Evolutionary conservation across 2,113 vertebrate species (phyloP).

Genomic region (Uria aalge): DNA sequence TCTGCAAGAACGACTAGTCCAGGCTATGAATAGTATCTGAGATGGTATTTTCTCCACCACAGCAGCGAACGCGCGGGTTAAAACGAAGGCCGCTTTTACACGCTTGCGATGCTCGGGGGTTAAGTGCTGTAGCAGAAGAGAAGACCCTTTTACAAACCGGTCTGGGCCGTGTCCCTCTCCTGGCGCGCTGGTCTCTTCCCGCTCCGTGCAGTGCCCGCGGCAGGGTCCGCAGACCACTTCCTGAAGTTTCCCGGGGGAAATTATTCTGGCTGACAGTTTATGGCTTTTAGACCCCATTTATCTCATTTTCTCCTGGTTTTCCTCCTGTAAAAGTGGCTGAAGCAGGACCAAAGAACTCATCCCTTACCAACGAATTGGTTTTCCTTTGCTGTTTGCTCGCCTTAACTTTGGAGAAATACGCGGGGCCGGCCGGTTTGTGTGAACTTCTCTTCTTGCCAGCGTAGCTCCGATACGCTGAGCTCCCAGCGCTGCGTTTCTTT

Average conservation of each 20-base stretch:
- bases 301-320: not conserved
- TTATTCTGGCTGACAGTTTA: not conserved
- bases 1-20: not conserved
- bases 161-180: fast-evolving
- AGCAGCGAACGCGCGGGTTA: not conserved
- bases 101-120: not conserved
- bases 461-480: not conserved
- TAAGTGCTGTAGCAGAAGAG: not conserved
- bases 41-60: not conserved
- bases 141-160: not conserved
- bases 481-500: not conserved
- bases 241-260: fast-evolving
- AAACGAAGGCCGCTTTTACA: not conserved
- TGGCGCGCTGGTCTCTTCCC: fast-evolving
- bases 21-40: not conserved
- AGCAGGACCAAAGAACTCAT: not conserved
- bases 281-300: not conserved
- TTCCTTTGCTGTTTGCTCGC: not conserved
- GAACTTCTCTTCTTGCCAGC: not conserved
- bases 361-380: not conserved
- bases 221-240: not conserved
- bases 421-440: not conserved
- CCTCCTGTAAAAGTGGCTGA: not conserved
- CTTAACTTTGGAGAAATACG: not conserved
- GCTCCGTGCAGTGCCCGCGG: not conserved